Percentiles rank a stretch among this genome's conserved stretches.
These are phyloP conservation scores for Stictocephala bisonia DNA, from an alignment of 2,888 invertebrate genomes.

Conservation along the genomic window DNA sequence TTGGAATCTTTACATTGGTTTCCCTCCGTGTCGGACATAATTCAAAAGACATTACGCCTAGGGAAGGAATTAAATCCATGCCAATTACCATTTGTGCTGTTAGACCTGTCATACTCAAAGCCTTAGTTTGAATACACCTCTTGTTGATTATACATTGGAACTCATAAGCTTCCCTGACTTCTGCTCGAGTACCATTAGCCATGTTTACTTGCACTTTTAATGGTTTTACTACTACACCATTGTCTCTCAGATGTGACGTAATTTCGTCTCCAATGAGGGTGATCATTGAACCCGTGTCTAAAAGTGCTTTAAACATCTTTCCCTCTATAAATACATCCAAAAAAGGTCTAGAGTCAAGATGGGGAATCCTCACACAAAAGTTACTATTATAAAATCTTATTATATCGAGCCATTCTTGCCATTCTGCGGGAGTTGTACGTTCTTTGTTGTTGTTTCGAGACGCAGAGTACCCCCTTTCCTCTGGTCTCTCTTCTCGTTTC, in stretches of 20 bases:
- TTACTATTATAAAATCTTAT: not conserved
- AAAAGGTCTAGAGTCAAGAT: not conserved
- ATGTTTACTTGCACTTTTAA: not conserved
- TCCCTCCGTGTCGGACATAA: not conserved
- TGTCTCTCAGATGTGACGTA: not conserved
- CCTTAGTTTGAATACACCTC: not conserved
- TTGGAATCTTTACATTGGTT: not conserved
- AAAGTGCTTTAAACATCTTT: not conserved
- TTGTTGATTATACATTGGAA: not conserved
- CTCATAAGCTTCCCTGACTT: not conserved
- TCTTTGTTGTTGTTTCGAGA: not conserved
- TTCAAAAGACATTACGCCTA: not conserved
- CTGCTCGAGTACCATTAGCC: not conserved
- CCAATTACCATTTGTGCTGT: not conserved
- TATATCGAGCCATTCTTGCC: not conserved
- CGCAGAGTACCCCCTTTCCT: not conserved
- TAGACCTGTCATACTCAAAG: not conserved
- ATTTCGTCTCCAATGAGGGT: not conserved
- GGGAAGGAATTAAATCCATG: not conserved
- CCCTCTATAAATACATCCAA: not conserved
- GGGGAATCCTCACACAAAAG: not conserved
- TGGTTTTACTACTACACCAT: not conserved
- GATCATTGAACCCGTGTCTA: not conserved
- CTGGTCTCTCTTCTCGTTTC: not conserved
- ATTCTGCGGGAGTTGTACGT: not conserved